Conservation (phyloP, 2,797 vertebrate genomes). For the Bucorvus abyssinicus region DNA sequence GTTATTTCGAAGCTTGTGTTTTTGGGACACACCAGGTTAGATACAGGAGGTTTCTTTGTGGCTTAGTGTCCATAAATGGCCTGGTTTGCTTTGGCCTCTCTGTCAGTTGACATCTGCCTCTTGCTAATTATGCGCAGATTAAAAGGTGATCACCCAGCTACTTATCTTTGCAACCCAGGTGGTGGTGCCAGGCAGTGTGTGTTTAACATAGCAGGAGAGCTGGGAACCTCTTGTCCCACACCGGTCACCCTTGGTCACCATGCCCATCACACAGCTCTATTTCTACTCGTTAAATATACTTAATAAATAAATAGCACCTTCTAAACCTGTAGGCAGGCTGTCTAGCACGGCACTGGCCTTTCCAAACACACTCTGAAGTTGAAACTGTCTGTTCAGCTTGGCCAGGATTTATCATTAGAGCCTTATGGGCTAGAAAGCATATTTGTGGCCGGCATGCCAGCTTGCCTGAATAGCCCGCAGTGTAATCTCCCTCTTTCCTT, state of each 20-base stretch:
- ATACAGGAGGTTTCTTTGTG: slow-evolving; percentile 9
- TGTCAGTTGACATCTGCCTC: background rate
- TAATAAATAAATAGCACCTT: slow-evolving; percentile 56
- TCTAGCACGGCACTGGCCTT: background rate
- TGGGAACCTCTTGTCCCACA: background rate
- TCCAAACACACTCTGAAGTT: background rate
- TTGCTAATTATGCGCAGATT: background rate
- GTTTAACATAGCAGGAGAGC: background rate
- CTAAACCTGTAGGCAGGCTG: background rate
- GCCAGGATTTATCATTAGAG: slow-evolving; percentile 51
- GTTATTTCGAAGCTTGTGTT: background rate
- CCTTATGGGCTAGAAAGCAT: background rate
- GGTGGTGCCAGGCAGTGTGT: background rate
- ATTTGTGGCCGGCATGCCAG: slow-evolving; percentile 49
- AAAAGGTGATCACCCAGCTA: slow-evolving; percentile 20
- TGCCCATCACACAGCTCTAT: slow-evolving; percentile 25
- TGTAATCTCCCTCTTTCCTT: slow-evolving; percentile 49
- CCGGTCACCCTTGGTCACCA: background rate
- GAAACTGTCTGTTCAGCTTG: background rate
- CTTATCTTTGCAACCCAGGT: background rate
- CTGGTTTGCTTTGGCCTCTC: background rate
- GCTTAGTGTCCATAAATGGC: background rate
- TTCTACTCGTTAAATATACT: slow-evolving; percentile 20
- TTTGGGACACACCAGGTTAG: background rate
- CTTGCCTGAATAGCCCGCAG: slow-evolving; percentile 63